A percentile compares a stretch with the other conserved stretches of the same genome.
These are phyloP conservation scores for Caradrina clavipalpis DNA, from an alignment of 2,888 invertebrate species.

Conservation along the genomic window DNA sequence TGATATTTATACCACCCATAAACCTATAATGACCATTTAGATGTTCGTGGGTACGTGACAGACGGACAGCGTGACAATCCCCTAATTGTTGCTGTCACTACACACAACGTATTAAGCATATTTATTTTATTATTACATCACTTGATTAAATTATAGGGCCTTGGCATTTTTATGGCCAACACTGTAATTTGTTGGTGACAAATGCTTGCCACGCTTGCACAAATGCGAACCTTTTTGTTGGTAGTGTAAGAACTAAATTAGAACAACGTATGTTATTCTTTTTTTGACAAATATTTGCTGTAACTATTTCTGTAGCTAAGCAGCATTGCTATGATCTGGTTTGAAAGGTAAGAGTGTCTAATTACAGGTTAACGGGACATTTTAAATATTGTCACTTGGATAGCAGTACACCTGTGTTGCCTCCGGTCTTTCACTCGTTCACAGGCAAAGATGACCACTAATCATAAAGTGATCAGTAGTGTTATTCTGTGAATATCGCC, in stretches of 20 bases:
- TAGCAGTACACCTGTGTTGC: no score
- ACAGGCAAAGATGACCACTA: no score
- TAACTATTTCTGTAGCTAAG: background rate
- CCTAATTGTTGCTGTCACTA: constrained; percentile 84
- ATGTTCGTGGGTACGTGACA: constrained; percentile 77
- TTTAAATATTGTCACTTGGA: no score
- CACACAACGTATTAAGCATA: constrained; percentile 75
- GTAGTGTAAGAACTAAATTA: constrained; percentile 1
- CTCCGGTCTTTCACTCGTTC: no score
- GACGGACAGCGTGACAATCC: constrained; percentile 83
- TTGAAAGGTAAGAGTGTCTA: background rate
- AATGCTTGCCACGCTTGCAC: constrained; percentile 60
- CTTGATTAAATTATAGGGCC: constrained; percentile 68
- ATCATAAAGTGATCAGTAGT: no score
- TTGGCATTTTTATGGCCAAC: constrained; percentile 75
- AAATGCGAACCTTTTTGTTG: constrained; percentile 37
- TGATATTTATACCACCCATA: constrained; percentile 84
- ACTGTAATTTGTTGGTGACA: constrained; percentile 71
- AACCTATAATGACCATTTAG: constrained; percentile 75
- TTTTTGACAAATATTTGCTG: background rate
- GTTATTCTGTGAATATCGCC: no score
- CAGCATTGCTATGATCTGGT: background rate
- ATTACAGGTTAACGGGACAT: no score
- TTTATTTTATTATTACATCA: constrained; percentile 75
- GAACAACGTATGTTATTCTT: background rate